Conservation (phyloP, 2,113 vertebrate species). For the Neogobius melanostomus region DNA sequence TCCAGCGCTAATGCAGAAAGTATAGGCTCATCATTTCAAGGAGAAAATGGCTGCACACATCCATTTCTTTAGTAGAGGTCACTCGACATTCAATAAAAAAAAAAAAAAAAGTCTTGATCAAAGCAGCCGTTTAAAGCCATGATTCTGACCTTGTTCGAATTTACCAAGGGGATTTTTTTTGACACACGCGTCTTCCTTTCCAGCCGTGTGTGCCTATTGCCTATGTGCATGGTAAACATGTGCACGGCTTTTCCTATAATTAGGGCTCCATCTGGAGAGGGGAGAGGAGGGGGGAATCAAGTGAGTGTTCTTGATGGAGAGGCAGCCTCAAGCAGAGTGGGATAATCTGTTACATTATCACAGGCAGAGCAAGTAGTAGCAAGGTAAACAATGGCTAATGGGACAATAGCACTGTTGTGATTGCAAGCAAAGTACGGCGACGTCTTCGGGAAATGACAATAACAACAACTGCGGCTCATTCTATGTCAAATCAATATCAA, state of each 20-base stretch:
- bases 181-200: slow-evolving; percentile 17
- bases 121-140: slow-evolving; percentile 41
- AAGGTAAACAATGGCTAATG: too few relatives aligned
- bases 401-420: too few relatives aligned
- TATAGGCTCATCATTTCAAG: slow-evolving; percentile 47
- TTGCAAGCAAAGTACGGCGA: too few relatives aligned
- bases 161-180: slow-evolving; percentile 45
- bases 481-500: too few relatives aligned
- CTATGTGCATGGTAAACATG: slow-evolving; percentile 43
- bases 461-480: too few relatives aligned
- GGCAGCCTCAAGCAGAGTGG: slow-evolving; percentile 19
- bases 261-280: slow-evolving; percentile 65
- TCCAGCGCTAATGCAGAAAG: slow-evolving; percentile 48
- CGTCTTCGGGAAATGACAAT: too few relatives aligned
- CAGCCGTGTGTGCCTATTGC: slow-evolving; percentile 23
- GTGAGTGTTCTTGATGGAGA: slow-evolving; percentile 1
- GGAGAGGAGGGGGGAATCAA: slow-evolving; percentile 31
- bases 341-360: slow-evolving; percentile 31
- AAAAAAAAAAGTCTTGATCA: slow-evolving; percentile 66
- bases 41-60: slow-evolving; percentile 42
- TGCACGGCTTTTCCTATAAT: slow-evolving; percentile 55
- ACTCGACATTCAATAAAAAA: slow-evolving; percentile 59
- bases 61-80: slow-evolving; percentile 49
- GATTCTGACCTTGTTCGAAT: slow-evolving; percentile 69
- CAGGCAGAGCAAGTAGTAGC: too few relatives aligned